phyloP scores from a whole-genome alignment of 2,797 vertebrate genomes.

The Gadopsis marmoratus region DNA sequence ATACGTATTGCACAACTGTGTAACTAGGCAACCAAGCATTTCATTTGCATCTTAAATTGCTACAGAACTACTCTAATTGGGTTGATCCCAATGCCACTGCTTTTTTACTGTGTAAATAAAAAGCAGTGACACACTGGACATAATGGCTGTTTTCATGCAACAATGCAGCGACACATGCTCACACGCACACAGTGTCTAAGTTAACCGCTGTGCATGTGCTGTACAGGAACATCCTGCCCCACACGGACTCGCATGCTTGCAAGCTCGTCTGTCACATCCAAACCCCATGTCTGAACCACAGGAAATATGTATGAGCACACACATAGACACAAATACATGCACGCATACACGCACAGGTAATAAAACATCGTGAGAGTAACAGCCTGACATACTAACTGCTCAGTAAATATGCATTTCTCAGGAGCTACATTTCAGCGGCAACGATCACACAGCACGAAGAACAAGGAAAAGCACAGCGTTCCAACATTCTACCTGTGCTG shows the following conservation, averaged over 20 bases:
- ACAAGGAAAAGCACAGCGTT: neutral
- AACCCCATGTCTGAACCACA: slow-evolving; percentile 89
- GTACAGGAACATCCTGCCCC: slow-evolving; percentile 82
- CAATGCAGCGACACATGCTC: slow-evolving; percentile 47
- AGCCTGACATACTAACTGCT: slow-evolving; percentile 35
- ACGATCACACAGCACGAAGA: neutral
- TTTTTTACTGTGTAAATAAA: slow-evolving; percentile 6
- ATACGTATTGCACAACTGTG: neutral
- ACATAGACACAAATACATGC: slow-evolving; percentile 51
- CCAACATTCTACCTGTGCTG: slow-evolving; percentile 56
- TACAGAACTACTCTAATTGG: neutral
- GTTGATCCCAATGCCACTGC: neutral
- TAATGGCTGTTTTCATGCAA: slow-evolving; percentile 42
- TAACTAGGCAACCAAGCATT: neutral
- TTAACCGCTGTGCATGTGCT: slow-evolving; percentile 73
- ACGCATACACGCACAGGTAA: slow-evolving; percentile 56
- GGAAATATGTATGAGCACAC: slow-evolving; percentile 74
- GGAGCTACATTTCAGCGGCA: neutral
- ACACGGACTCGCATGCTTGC: slow-evolving; percentile 67
- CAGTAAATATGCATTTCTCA: slow-evolving; percentile 35
- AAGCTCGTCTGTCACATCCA: slow-evolving; percentile 85
- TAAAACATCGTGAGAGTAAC: slow-evolving; percentile 48
- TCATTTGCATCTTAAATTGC: neutral
- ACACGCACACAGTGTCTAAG: slow-evolving; percentile 51
- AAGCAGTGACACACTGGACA: slow-evolving; percentile 19